Evolutionary conservation across 2,797 vertebrate genomes (phyloP).

Genomic region (Mus caroli): DNA sequence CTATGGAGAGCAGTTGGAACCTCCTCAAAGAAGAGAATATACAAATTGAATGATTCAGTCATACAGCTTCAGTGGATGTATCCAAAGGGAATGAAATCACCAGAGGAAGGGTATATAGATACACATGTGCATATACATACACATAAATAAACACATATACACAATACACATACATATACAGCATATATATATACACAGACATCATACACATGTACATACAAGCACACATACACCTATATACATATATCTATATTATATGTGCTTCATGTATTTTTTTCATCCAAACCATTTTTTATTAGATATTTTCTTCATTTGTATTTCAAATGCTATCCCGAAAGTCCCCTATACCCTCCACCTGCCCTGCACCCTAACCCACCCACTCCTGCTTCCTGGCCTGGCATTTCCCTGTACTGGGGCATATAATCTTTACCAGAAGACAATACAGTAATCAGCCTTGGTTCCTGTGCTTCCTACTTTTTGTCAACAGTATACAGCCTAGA

Average conservation of each 20-base stretch:
- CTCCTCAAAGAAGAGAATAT: neutral
- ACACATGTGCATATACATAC: neutral
- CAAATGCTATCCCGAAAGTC: too few relatives aligned
- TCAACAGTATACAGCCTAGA: neutral
- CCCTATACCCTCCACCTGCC: too few relatives aligned
- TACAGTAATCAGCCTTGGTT: neutral
- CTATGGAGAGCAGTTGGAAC: neutral
- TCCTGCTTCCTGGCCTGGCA: too few relatives aligned
- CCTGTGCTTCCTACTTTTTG: neutral
- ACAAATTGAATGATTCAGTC: neutral
- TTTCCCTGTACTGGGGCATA: too few relatives aligned
- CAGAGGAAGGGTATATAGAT: neutral
- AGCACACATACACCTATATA: too few relatives aligned
- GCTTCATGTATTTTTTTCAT: neutral
- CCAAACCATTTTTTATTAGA: too few relatives aligned
- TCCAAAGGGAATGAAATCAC: neutral
- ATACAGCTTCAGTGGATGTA: neutral
- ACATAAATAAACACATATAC: neutral
- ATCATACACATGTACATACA: too few relatives aligned
- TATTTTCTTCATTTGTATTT: neutral
- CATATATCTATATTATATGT: neutral
- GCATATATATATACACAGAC: neutral
- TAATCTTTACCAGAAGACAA: neutral
- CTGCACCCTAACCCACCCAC: too few relatives aligned
- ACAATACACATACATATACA: neutral